Base-by-base conservation (phyloP, 2,113 vertebrate species). In the Tonatia bakeri region DNA sequence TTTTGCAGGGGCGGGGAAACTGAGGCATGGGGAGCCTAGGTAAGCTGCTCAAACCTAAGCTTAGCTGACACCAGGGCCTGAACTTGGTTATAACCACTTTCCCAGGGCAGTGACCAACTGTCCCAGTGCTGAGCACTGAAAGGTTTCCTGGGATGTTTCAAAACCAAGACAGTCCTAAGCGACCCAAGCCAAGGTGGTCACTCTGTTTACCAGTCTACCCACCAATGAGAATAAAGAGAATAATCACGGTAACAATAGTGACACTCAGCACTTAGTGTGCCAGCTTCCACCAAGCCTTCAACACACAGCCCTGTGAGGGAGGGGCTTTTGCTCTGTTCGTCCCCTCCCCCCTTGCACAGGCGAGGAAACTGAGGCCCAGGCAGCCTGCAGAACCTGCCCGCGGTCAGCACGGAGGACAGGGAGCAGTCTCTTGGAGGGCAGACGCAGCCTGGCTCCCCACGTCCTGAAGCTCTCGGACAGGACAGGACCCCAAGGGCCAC, bases 1-100 rank as follows among this genome's bases (percentile, higher is more conserved):
- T 52, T 43, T 73, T 36, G 69, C 43, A 91, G 38, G 22, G 80
- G 45, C 24, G 14, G 69, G 75, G 69, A 95, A 93, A 93, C 82
- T n/a, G 50, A 94, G 36, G 56, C 70, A 81, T 56, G 33, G 38
- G 80, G 38, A n/a, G 52, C 15, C 26, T 67, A 52, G 56, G 45
- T 17, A 52, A 77, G 45, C 70, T 80, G 80, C 50, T 75, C 38
- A n/a, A 54, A 52, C 47, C 38, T 7, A 70, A 19, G 36, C 45
- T 36, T 33, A n/a, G 56, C 54, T 38, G n/a, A 72, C 43, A 22
- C 14, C 36, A 19, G 40, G 72, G 59, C 45, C 81, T 76, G n/a
- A 43, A 50, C 22, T 38, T 28, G 86, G 8, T 3, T 45, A 22
- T 1, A 47, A 90, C 22, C 33, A 22, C 54, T 4, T 82, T 80